Evolutionary conservation across 2,797 vertebrate genomes (phyloP).

Genomic region (Fundulus diaphanus): DNA sequence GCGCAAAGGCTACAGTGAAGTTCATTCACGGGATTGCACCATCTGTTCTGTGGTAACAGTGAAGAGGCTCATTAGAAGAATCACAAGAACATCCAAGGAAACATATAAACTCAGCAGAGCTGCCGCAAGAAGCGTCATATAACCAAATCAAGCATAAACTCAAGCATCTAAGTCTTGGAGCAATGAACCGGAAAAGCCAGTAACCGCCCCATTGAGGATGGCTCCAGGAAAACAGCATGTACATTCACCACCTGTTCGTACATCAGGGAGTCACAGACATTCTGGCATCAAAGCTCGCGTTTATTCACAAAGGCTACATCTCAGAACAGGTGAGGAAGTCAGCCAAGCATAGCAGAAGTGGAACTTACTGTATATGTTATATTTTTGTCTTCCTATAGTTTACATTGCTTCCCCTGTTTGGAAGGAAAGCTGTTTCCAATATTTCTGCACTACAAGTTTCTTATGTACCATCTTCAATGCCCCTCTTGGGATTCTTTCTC

Average conservation of each 20-base stretch:
- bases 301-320: slow-evolving; percentile 45
- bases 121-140: slow-evolving; percentile 25
- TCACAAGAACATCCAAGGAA: neutral
- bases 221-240: slow-evolving; percentile 49
- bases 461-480: neutral
- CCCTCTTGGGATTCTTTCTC: neutral
- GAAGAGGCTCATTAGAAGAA: neutral
- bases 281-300: slow-evolving; percentile 33
- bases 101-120: neutral
- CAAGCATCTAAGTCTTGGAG: slow-evolving; percentile 44
- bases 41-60: neutral
- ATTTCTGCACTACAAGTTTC: neutral
- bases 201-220: slow-evolving; percentile 22
- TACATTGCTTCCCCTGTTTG: neutral
- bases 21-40: neutral
- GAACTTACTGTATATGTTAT: neutral
- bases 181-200: slow-evolving; percentile 28
- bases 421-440: neutral
- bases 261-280: slow-evolving; percentile 38
- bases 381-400: neutral
- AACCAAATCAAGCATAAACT: slow-evolving; percentile 29
- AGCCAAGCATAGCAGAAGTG: slow-evolving; percentile 9
- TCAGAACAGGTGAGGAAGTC: slow-evolving; percentile 31
- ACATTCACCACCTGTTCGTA: slow-evolving; percentile 54
- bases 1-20: neutral